Conservation (phyloP, 35 echinoderm and acorn worm genomes). For the Apostichopus californicus region DNA sequence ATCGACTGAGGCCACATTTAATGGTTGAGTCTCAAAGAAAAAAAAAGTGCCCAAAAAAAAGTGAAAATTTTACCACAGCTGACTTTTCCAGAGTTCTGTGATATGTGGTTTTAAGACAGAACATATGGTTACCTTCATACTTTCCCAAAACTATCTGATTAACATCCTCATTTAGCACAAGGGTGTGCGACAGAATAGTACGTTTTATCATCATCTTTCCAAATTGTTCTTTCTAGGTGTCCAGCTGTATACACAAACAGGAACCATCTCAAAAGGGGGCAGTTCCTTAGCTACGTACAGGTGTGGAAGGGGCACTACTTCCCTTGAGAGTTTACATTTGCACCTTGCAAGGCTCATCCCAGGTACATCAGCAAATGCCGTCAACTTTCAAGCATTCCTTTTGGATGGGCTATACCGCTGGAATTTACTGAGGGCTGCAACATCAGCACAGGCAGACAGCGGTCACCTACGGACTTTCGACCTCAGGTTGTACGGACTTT, state of each 20-base stretch:
- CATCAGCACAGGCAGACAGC: no score
- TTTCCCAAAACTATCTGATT: not conserved
- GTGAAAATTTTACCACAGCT: not conserved
- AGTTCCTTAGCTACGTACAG: not conserved
- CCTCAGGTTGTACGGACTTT: no score
- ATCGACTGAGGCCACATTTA: no score
- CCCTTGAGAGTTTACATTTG: no score
- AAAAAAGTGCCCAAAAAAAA: not conserved
- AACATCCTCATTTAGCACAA: not conserved
- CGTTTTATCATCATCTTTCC: not conserved
- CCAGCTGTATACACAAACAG: not conserved
- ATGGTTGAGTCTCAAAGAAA: no score
- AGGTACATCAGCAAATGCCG: no score
- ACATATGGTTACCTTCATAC: not conserved
- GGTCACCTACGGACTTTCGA: no score
- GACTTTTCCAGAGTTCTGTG: not conserved
- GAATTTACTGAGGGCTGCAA: no score
- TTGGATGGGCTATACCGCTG: no score
- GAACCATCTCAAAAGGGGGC: not conserved
- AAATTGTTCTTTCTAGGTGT: not conserved
- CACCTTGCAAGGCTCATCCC: no score
- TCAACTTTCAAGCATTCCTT: no score
- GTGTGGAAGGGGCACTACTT: not conserved
- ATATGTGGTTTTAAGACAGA: not conserved
- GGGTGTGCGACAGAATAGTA: not conserved